These are phyloP conservation scores for Odocoileus virginianus DNA, from an alignment of 2,113 vertebrate genomes.

Conservation along the genomic window DNA sequence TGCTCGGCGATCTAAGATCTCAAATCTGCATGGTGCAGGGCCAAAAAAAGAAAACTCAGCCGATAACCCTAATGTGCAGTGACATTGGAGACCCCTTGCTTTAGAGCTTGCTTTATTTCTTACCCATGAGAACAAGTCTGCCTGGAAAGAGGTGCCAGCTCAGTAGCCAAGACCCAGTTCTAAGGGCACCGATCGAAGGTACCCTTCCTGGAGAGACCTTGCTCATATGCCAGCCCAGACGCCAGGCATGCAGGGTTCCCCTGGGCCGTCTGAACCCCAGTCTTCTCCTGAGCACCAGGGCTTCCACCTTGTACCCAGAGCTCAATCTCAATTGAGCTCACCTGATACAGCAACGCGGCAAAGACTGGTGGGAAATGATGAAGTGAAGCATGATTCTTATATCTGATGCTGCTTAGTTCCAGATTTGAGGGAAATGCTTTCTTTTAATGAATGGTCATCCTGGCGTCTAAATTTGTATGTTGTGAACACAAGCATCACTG, in stretches of 20 bases:
- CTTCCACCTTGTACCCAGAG: not conserved
- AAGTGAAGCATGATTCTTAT: not conserved
- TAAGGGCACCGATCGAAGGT: not conserved
- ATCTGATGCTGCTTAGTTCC: not conserved
- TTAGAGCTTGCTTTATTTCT: not conserved
- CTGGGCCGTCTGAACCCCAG: not conserved
- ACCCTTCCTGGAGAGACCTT: not conserved
- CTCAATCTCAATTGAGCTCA: not conserved
- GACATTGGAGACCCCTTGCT: not conserved
- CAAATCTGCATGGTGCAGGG: not conserved
- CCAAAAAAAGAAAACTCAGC: not conserved
- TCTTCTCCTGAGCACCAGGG: not conserved
- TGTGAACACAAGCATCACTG: not conserved
- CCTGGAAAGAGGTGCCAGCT: not conserved
- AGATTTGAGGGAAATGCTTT: not conserved
- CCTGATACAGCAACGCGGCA: not conserved
- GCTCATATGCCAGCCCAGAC: not conserved
- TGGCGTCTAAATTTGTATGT: not conserved
- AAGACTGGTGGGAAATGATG: not conserved
- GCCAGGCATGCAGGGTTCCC: not conserved
- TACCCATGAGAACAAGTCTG: not conserved
- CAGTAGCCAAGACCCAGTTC: not conserved
- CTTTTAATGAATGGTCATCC: not conserved
- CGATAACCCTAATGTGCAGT: not conserved
- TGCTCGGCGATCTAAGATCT: not conserved